phyloP scores from a whole-genome alignment of 1,140 invertebrate species.

The Dendrolimus punctatus region DNA sequence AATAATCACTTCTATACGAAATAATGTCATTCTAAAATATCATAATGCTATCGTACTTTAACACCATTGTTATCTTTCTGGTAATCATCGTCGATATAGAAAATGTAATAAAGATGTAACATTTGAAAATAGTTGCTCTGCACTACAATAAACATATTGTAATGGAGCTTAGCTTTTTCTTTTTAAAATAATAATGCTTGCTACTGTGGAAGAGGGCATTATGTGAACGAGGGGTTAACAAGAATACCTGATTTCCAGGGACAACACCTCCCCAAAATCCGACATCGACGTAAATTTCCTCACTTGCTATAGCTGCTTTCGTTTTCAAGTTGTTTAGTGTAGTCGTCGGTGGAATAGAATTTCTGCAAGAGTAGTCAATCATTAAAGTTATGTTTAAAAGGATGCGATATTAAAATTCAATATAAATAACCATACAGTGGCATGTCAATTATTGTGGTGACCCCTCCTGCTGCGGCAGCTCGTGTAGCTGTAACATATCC shows the following conservation, averaged over 20 bases:
- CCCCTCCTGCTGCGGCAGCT: conserved; percentile 80
- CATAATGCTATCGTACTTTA: too few species aligned
- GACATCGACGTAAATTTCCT: conserved; percentile 78
- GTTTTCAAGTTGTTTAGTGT: conserved; percentile 73
- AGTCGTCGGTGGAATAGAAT: conserved; percentile 80
- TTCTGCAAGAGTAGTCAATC: conserved; percentile 60
- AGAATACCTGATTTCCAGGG: conserved; percentile 73
- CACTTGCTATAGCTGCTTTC: conserved; percentile 73
- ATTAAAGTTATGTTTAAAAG: conserved; percentile 1
- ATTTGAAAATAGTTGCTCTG: conserved; percentile 11
- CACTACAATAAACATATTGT: too few species aligned
- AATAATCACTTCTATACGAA: conserved; percentile 1
- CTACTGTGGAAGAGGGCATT: too few species aligned
- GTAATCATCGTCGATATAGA: too few species aligned
- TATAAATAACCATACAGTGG: conserved; percentile 73
- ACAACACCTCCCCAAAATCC: conserved; percentile 84
- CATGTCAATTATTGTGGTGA: conserved; percentile 83
- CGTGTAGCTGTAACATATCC: conserved; percentile 79
- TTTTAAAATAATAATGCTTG: too few species aligned
- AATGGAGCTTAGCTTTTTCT: too few species aligned
- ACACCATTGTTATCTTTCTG: too few species aligned
- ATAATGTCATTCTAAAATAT: background rate
- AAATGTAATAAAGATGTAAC: too few species aligned
- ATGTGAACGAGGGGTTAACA: too few species aligned
- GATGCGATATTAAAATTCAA: background rate